These are phyloP conservation scores for Drosophila subobscura DNA, from an alignment of 1,140 invertebrate species.

Conservation along the genomic window DNA sequence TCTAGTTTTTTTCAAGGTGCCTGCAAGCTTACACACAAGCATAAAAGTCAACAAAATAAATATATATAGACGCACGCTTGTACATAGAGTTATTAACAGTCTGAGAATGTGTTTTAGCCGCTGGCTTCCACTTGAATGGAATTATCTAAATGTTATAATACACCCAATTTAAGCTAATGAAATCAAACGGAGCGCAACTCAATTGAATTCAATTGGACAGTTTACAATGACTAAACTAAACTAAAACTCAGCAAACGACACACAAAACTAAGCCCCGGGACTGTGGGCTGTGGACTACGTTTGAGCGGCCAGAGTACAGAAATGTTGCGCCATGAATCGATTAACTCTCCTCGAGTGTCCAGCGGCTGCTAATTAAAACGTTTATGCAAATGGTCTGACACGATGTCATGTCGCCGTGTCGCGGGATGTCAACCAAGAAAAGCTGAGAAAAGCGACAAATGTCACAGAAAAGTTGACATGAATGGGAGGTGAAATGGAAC, in stretches of 20 bases:
- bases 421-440: conserved; percentile 39
- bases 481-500: conserved; percentile 5
- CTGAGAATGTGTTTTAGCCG: conserved; percentile 39
- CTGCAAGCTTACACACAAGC: conserved; percentile 27
- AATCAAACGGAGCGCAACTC: conserved; percentile 70
- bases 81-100: conserved; percentile 67
- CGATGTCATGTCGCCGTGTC: conserved; percentile 54
- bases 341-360: conserved; percentile 37
- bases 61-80: conserved; percentile 9
- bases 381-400: conserved; percentile 73
- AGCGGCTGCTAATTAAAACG: conserved; percentile 67
- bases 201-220: conserved; percentile 74
- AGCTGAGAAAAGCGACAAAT: conserved; percentile 13
- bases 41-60: conserved; percentile 10
- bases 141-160: conserved; percentile 53
- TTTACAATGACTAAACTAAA: conserved; percentile 38
- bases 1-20: conserved; percentile 67
- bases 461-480: conserved; percentile 4
- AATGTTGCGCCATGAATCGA: conserved; percentile 57
- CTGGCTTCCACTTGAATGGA: conserved; percentile 24
- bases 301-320: neutral
- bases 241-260: conserved; percentile 19
- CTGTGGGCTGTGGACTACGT: no score
- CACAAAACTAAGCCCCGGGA: no score
- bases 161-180: conserved; percentile 70